phyloP scores from a whole-genome alignment of 2,888 invertebrate genomes.

The Galeopsomyia nigrocyanea region DNA sequence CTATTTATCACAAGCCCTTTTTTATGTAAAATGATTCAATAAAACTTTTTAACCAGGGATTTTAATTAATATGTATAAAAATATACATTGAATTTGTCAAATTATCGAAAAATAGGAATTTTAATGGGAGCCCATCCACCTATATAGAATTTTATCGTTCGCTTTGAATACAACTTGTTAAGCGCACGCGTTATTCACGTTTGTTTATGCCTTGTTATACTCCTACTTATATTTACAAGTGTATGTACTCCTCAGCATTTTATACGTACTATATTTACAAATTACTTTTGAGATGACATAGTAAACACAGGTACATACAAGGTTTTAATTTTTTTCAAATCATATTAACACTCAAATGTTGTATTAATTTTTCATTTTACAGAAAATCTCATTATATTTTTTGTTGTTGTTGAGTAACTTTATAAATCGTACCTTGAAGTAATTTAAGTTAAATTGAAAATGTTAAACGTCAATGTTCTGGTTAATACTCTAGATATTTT shows the following conservation, averaged over 20 bases:
- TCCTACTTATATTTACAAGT: conserved; percentile 31
- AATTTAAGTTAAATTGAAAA: too few species aligned
- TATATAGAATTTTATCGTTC: conserved; percentile 9
- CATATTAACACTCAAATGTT: too few species aligned
- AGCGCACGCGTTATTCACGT: conserved; percentile 26
- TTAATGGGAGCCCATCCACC: conserved; percentile 12
- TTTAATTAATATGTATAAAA: conserved; percentile 23
- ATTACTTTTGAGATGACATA: conserved; percentile 21
- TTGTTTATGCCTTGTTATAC: conserved; percentile 16
- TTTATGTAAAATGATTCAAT: conserved; percentile 17
- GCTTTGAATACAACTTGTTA: neutral
- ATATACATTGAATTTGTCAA: conserved; percentile 23
- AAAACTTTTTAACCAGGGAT: conserved; percentile 37
- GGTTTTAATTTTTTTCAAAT: too few species aligned
- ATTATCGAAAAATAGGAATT: conserved; percentile 37
- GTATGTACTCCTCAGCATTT: conserved; percentile 9
- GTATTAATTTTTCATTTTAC: too few species aligned
- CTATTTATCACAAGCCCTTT: neutral
- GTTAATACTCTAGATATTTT: too few species aligned
- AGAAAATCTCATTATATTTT: too few species aligned
- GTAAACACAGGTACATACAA: too few species aligned
- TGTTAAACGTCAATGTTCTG: too few species aligned
- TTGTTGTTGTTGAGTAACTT: too few species aligned
- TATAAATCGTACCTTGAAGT: too few species aligned
- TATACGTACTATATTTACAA: conserved; percentile 35